Evolutionary conservation across 35 echinoderm and acorn worm genomes (phyloP), one percentile per base, ranked within the genome.

Genomic region (Acanthaster planci): DNA sequence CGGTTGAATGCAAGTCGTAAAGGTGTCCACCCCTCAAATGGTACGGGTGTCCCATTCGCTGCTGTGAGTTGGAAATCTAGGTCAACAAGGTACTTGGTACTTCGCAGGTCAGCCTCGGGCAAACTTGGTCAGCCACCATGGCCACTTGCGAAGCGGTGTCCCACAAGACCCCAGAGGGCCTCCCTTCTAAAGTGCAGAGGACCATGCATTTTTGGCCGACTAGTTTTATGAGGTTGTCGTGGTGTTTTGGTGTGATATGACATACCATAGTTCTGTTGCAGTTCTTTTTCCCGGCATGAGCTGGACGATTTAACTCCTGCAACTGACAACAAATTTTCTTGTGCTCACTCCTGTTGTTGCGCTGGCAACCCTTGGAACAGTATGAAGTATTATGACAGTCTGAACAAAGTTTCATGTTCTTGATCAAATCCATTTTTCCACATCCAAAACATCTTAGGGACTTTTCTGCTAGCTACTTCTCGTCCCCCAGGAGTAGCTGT

Each of bases 141-240:
- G 92, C 89, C 15, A 90, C 92, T 30, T 94, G 87, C 26, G 87
- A 38, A 76, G 87, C 87, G 37, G 92, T 94, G 68, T 94, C 88
- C 88, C 92, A 94, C 14, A 94, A 67, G 8, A 60, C 88, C 0
- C 55, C 16, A 19, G 47, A 67, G 0, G 52, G 26, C 7, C 68
- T 23, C 6, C 44, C 79, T 57, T 86, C 55, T 0, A 94, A 10
- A 12, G 17, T 72, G 50, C 92, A 94, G 2, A 35, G 51, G 7
- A 90, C 78, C 21, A 84, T 15, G 29, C 83, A 89, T 32, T 84
- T 79, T 40, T 76, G 37, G 6, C 92, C 87, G 17, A 94, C 79
- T 32, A 94, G 44, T 51, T 76, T 89, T 12, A 54, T 39, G 1
- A 90, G 21, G 22, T 78, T 86, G 19, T 31, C 51, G 0, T 78